These are phyloP conservation scores for Nymphalis polychloros DNA, from an alignment of 2,888 invertebrate genomes.

Conservation along the genomic window DNA sequence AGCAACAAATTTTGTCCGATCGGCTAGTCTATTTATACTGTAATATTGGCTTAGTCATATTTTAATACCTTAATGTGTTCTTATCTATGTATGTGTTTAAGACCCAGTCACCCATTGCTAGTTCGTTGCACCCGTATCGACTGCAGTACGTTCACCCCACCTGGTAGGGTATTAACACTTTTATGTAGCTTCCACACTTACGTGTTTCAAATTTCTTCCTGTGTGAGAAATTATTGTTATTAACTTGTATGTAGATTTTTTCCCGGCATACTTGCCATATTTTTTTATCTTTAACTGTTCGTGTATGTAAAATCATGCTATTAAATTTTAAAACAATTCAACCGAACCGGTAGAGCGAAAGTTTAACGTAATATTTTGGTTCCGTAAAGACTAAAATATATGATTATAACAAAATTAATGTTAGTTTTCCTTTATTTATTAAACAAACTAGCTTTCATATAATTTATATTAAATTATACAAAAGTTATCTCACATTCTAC, in stretches of 20 bases:
- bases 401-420: too few species aligned
- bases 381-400: too few species aligned
- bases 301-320: too few species aligned
- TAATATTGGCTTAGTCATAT: neutral
- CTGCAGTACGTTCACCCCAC: conserved; percentile 32
- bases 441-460: too few species aligned
- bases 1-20: too few species aligned
- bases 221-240: neutral
- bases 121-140: conserved; percentile 42
- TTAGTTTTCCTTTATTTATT: too few species aligned
- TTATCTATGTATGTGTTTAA: neutral
- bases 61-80: neutral
- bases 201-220: neutral
- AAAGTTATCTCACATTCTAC: too few species aligned
- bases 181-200: conserved; percentile 2
- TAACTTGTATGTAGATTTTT: neutral
- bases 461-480: too few species aligned
- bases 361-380: too few species aligned
- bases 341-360: too few species aligned
- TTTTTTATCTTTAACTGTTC: neutral
- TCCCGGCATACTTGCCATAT: neutral
- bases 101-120: conserved; percentile 28
- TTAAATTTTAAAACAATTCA: too few species aligned
- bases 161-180: conserved; percentile 1
- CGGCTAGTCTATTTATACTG: too few species aligned